Evolutionary conservation across 2,113 vertebrate species (phyloP), one percentile per base, ranked within the genome.

Genomic region (Pavo muticus): DNA sequence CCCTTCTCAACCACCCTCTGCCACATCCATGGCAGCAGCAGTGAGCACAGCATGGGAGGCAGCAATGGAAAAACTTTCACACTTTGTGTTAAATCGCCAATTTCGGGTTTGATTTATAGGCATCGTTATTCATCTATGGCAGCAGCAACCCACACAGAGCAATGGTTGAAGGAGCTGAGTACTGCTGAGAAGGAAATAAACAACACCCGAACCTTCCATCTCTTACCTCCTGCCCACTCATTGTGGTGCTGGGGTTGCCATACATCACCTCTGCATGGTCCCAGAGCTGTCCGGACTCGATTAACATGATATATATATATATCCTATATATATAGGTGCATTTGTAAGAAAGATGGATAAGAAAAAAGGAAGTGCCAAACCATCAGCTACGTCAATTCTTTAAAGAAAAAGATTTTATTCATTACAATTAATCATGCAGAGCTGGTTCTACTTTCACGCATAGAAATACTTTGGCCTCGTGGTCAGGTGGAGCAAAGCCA

Each of bases 101-200:
- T 91, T 91, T 77, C 20, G n/a, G 47, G 61, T 52, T 21, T 80
- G 42, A 84, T 92, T 94, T 92, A 76, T 84, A 48, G 61, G 9
- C 11, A 20, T 48, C 29, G 76, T 82, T 91, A 82, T n/a, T 63
- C n/a, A 15, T 30, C 63, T 25, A 17, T 2, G 0, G 12, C 10
- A 47, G 40, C 23, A 9, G 0, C 47, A 7, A 35, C 48, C 32
- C 54, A 35, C 16, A 20, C 3, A 10, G n/a, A 35, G 57, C n/a
- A 37, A 21, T 29, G 10, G 18, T 21, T 73, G 13, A 72, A 78
- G 6, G 6, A 21, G 7, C 32, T 68, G 32, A 44, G 2, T 30
- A 10, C 83, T 77, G 21, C 14, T 39, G 1, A 3, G 50, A 77
- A 56, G 13, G 16, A 84, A 57, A 71, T 35, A 35, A 88, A 82